Base-by-base conservation (phyloP, 2,888 invertebrate species). In the Mimas tiliae region DNA sequence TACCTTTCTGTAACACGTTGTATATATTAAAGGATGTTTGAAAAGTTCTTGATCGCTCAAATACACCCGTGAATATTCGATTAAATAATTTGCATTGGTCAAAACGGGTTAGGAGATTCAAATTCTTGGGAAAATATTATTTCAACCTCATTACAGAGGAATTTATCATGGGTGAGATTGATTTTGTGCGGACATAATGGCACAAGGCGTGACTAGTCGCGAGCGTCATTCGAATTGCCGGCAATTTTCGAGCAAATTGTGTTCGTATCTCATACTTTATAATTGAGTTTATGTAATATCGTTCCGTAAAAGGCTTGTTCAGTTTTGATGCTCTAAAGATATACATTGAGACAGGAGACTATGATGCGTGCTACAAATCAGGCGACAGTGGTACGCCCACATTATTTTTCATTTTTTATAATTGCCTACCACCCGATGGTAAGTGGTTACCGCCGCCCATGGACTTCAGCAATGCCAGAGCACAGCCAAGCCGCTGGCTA, bases 81-180 rank as follows among this genome's bases (percentile, higher is more conserved):
- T 58, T 42, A 55, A 55, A n/a, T 55, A 55, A 55, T 55, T 38
- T 55, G 38, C 38, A 38, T 34, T 55, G 38, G 34, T 16, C 16
- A 27, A 27, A 27, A 38, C 42, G 16, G 19, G 58, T 58, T 42
- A 6, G 12, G 12, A 34, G 16, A 16, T 16, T 38, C 9, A 34
- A 21, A 58, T 6, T 19, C 19, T 58, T 58, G 58, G 58, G 58
- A 58, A 58, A 58, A 42, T 42, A 38, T 27, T 14, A n/a, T 53
- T 53, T 53, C 33, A 58, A 58, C 19, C 19, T 42, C 42, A 58
- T 58, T 58, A 58, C 2, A 34, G 14, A 58, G 58, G 58, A 58
- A 58, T 58, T 58, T 42, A 58, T 42, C 42, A 58, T 58, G 38
- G 58, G 19, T 21, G 42, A 42, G 58, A 58, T 58, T 38, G 58